Base-by-base conservation (phyloP, 2,113 vertebrate genomes). In the Emberiza fucata region DNA sequence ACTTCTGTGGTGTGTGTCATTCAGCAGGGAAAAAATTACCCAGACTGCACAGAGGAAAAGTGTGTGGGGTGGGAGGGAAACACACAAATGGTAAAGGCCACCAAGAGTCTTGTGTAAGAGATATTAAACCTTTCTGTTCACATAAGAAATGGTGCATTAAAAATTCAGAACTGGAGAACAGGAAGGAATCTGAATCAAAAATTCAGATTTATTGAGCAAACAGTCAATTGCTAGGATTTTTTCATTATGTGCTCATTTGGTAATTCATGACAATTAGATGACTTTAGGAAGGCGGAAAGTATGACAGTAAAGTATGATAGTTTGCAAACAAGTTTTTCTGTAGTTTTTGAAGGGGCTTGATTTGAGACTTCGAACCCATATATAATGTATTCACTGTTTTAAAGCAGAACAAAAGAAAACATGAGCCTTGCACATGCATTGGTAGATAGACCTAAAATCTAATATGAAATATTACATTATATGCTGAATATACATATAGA, bases 231-330 rank as follows among this genome's bases (percentile, higher is more conserved):
- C 64, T 95, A 91, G 78, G 90, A 65, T 90, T 96, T 97, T 86
- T 95, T 71, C 54, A 64, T 90, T 80, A 45, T 2, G 3, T 59
- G 61, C 90, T 94, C 94, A 60, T 92, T 95, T 94, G 56, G 71
- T 77, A 94, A 95, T 79, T 92, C 48, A 78, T 64, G 66, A 87
- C 92, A 96, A 97, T 93, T 94, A 97, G 75, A 25, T 83, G 79
- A 95, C 86, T 91, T 95, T 85, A 91, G 57, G 48, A 95, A 88
- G 92, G 84, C 44, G 61, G 83, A 93, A 97, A 90, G 14, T 81
- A 94, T 91, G 68, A 83, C 45, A 76, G 51, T 48, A 96, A 96
- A 50, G 48, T 42, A 21, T 31, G 88, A 97, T 64, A 93, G 80
- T 61, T 69, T 89, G 84, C 89, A 96, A 97, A 91, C 59, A 65